These are phyloP conservation scores for Arizona elegans DNA, from an alignment of 2,113 vertebrate species.

Conservation along the genomic window DNA sequence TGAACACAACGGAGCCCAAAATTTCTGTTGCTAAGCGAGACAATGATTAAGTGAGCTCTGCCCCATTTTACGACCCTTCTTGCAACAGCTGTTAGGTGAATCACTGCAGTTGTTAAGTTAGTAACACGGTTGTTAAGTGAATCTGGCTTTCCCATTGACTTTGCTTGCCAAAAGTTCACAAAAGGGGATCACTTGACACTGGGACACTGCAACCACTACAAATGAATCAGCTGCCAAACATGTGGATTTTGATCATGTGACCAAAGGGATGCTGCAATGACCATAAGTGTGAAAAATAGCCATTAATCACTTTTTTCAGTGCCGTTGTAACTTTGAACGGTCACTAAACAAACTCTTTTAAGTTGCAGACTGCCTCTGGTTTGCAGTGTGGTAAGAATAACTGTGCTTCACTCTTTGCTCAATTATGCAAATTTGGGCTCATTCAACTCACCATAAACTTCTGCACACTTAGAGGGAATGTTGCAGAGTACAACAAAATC, in stretches of 20 bases:
- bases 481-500: constrained; percentile 97
- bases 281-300: background rate
- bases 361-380: background rate
- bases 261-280: background rate
- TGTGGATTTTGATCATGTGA: background rate
- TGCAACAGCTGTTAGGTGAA: background rate
- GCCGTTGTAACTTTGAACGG: background rate
- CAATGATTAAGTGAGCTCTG: background rate
- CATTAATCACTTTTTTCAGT: background rate
- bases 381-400: background rate
- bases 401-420: background rate
- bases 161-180: background rate
- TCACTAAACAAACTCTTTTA: background rate
- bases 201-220: background rate
- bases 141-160: background rate
- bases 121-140: background rate
- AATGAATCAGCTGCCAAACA: background rate
- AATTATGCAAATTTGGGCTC: background rate
- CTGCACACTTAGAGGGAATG: constrained; percentile 97
- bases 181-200: background rate
- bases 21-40: background rate
- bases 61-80: background rate
- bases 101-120: background rate
- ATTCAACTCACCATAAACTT: constrained; percentile 91
- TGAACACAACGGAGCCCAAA: background rate